phyloP scores from a whole-genome alignment of 2,888 invertebrate species.

The Pseudococcus viburni region DNA sequence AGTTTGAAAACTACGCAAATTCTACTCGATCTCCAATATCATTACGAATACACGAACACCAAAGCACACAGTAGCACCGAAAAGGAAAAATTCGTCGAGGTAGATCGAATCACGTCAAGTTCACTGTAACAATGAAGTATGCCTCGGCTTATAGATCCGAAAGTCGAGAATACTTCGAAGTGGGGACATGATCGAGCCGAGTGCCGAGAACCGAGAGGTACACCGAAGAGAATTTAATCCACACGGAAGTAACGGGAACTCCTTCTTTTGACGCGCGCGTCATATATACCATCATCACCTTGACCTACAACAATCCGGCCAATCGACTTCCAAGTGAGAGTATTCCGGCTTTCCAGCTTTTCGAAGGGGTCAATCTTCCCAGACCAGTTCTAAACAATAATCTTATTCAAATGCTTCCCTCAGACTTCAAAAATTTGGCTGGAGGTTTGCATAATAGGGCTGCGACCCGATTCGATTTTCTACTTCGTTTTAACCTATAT shows the following conservation, averaged over 20 bases:
- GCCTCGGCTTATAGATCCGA: constrained; percentile 48
- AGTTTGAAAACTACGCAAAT: background rate
- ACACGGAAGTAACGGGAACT: constrained; percentile 64
- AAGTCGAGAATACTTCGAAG: constrained; percentile 34
- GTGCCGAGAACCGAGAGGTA: constrained; percentile 28
- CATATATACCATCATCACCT: constrained; percentile 63
- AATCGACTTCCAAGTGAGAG: constrained; percentile 65
- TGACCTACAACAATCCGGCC: constrained; percentile 66
- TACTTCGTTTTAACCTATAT: constrained; percentile 19
- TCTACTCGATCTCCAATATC: background rate
- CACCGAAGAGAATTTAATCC: constrained; percentile 60
- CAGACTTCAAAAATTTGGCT: background rate
- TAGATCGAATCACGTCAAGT: constrained; percentile 28
- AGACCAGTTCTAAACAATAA: constrained; percentile 32
- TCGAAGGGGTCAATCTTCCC: constrained; percentile 52
- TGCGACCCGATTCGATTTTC: constrained; percentile 4
- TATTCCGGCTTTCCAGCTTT: constrained; percentile 65
- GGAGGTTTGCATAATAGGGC: background rate
- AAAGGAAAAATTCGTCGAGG: background rate
- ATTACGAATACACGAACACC: constrained; percentile 22
- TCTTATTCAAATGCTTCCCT: background rate
- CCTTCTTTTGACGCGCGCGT: constrained; percentile 60
- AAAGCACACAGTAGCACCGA: background rate
- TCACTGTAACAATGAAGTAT: constrained; percentile 24
- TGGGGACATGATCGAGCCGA: constrained; percentile 45